phyloP scores from a whole-genome alignment of 1,140 invertebrate species.

The Euura saliciscinereae region DNA sequence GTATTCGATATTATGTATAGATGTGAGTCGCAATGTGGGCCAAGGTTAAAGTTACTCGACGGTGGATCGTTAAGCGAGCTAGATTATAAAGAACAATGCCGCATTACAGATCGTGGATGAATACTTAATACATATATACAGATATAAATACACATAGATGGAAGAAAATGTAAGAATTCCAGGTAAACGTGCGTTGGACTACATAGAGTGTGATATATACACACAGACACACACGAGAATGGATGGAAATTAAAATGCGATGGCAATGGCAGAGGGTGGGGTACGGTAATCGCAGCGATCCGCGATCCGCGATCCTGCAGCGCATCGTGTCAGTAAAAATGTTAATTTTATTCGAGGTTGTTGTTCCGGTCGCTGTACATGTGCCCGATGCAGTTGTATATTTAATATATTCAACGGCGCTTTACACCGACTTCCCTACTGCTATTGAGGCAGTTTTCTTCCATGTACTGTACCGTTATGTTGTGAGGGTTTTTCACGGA shows the following conservation, averaged over 20 bases:
- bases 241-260: neutral
- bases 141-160: too few species aligned
- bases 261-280: neutral
- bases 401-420: too few species aligned
- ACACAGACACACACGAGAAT: too few species aligned
- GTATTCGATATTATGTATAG: neutral
- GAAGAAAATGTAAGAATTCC: neutral
- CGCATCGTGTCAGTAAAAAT: neutral
- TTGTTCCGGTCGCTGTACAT: neutral
- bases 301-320: neutral
- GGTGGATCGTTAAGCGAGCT: neutral
- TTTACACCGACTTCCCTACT: too few species aligned
- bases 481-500: too few species aligned
- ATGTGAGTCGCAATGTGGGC: neutral
- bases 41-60: conserved; percentile 7
- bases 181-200: neutral
- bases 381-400: too few species aligned
- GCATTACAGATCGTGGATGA: neutral
- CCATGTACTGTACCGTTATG: too few species aligned
- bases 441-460: too few species aligned
- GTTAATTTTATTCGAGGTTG: neutral
- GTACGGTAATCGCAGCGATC: neutral
- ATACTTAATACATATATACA: too few species aligned
- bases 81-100: neutral
- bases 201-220: too few species aligned